Percentiles rank a stretch among this genome's conserved stretches.
Evolutionary conservation across 2,113 vertebrate species (phyloP).

Genomic region (Onychostoma macrolepis): DNA sequence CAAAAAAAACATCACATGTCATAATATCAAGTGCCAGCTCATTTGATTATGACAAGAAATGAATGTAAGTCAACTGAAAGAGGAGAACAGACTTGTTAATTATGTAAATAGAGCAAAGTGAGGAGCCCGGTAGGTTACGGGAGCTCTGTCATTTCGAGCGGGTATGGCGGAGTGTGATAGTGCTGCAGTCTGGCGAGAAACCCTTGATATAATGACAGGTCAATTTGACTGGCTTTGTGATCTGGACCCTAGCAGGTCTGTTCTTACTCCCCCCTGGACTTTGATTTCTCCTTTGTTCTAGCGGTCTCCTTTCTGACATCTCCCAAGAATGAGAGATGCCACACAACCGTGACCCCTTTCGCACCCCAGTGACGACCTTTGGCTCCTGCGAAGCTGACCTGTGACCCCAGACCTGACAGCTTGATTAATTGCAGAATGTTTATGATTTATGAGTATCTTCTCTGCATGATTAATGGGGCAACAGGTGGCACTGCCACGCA

Average conservation of each 20-base stretch:
- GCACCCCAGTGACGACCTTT: conserved; percentile 91
- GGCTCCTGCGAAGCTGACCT: conserved; percentile 88
- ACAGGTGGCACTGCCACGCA: conserved; percentile 95
- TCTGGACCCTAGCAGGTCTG: conserved; percentile 74
- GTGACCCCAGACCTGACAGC: conserved; percentile 93
- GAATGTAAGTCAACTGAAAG: conserved; percentile 72
- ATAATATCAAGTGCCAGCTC: conserved; percentile 62
- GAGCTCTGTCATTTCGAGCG: conserved; percentile 75
- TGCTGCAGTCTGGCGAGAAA: conserved; percentile 77
- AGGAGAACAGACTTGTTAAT: conserved; percentile 80
- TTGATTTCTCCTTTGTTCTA: conserved; percentile 90
- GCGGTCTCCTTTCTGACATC: conserved; percentile 86
- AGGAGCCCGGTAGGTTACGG: conserved; percentile 74
- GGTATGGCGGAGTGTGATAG: conserved; percentile 77
- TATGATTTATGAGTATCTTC: conserved; percentile 99
- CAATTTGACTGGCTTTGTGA: conserved; percentile 88
- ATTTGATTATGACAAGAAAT: conserved; percentile 65
- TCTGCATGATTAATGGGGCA: conserved; percentile 97
- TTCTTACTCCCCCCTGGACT: conserved; percentile 81
- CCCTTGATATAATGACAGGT: conserved; percentile 87
- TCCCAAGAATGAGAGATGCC: conserved; percentile 96
- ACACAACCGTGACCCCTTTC: conserved; percentile 88
- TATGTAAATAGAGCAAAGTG: conserved; percentile 76
- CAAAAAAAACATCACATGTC: conserved; percentile 29
- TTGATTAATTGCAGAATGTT: conserved; percentile 99